Base-by-base conservation (phyloP, 2,113 vertebrate genomes). In the Dissostichus mawsoni region DNA sequence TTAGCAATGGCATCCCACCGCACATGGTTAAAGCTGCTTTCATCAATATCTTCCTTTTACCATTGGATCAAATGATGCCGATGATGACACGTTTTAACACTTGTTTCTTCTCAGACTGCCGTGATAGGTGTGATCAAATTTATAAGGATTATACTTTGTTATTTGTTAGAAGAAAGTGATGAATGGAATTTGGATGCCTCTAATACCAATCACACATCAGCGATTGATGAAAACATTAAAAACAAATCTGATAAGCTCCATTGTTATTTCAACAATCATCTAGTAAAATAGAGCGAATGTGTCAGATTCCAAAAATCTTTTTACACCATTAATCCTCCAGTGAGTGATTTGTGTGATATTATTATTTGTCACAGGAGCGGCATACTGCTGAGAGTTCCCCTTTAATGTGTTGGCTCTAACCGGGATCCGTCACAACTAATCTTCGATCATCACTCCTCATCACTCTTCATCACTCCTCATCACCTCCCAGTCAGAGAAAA, bases 381-480 rank as follows among this genome's bases (percentile, higher is more conserved):
- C 25, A 0, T 36, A 23, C 33, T 56, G 73, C 47, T 55, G 70
- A 64, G 66, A 76, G 23, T 66, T 74, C 69, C 67, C 17, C 62
- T 83, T 74, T 80, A 75, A 87, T 86, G 72, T 74, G 69, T 29
- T 44, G 57, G 47, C 72, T 58, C 66, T 76, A 83, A 82, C 77
- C 7, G 11, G 29, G 63, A 82, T 81, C 83, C 85, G 81, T 89
- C 84, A 86, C 44, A 92, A 85, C 83, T 90, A 84, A 90, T 90
- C 84, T 88, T 80, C 74, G 64, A 86, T 90, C 85, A 91, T 89
- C 78, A 85, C 75, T 69, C 90, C 76, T 58, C 70, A 69, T 76
- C 78, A 85, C 75, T 69, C 90, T 76, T 58, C 70, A 69, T 75
- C 85, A 81, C 78, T 79, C 85, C 33, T 33, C 33, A 33, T 33